Conservation (phyloP, 1,140 invertebrate genomes). For the Saccostrea cuccullata region DNA sequence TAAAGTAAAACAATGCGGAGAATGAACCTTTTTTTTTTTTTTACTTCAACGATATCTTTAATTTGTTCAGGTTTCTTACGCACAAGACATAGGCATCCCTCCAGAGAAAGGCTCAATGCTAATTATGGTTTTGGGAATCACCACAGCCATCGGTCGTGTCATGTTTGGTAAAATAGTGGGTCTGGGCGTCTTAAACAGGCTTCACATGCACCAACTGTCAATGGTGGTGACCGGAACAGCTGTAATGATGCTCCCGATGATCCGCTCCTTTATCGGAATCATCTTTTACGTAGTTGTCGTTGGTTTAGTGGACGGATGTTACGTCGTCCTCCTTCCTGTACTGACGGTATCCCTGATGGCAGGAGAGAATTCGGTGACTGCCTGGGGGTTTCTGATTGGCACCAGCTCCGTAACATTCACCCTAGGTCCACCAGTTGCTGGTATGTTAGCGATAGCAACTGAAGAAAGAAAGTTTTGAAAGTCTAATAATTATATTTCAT, state of each 20-base stretch:
- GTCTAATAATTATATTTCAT: too few species aligned
- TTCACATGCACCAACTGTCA: constrained; percentile 70
- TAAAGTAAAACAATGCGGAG: background rate
- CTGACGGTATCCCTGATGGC: constrained; percentile 67
- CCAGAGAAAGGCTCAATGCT: constrained; percentile 63
- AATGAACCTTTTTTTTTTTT: too few species aligned
- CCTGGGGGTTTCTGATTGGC: constrained; percentile 70
- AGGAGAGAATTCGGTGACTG: constrained; percentile 64
- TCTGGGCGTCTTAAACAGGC: constrained; percentile 62
- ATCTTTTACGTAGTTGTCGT: constrained; percentile 65
- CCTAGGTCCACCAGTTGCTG: constrained; percentile 69
- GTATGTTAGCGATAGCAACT: constrained; percentile 60
- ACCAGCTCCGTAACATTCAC: constrained; percentile 70
- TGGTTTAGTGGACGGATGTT: constrained; percentile 72
- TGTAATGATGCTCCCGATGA: constrained; percentile 68
- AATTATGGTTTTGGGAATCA: constrained; percentile 65
- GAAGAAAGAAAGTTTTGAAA: too few species aligned
- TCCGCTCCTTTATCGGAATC: constrained; percentile 63
- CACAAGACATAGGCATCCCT: constrained; percentile 63
- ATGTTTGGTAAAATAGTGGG: constrained; percentile 70
- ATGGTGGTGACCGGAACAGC: constrained; percentile 68
- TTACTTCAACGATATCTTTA: too few species aligned
- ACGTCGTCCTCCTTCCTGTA: constrained; percentile 69
- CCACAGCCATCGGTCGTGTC: constrained; percentile 66
- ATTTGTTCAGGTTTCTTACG: constrained; percentile 66